Conservation (phyloP, 2,797 vertebrate genomes). For the Crocodylus rhombifer region DNA sequence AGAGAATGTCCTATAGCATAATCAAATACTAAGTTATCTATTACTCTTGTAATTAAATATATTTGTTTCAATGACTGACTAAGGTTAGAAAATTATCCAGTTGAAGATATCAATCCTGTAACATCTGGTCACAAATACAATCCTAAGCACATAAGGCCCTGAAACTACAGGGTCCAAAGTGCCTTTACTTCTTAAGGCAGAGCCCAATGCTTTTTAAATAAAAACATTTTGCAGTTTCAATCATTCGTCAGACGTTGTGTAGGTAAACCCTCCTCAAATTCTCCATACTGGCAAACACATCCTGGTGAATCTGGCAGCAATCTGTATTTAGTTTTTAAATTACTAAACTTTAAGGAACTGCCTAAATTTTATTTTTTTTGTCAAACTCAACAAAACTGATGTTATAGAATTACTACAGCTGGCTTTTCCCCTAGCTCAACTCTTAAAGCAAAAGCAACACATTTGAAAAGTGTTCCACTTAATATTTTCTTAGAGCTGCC, state of each 20-base stretch:
- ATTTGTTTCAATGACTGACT: not conserved
- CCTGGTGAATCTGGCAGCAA: not conserved
- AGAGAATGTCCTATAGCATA: not conserved
- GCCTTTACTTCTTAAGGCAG: not conserved
- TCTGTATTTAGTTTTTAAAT: too few species aligned
- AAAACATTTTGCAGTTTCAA: not conserved
- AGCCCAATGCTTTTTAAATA: not conserved
- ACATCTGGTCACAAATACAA: not conserved
- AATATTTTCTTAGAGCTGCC: not conserved
- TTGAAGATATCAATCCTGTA: not conserved
- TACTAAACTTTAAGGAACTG: too few species aligned
- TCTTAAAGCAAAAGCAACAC: not conserved
- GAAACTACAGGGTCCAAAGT: not conserved
- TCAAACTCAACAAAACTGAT: too few species aligned
- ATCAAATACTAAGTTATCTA: not conserved
- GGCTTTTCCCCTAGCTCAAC: not conserved
- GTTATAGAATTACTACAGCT: too few species aligned
- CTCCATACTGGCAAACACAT: not conserved
- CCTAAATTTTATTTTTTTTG: too few species aligned
- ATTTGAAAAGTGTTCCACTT: not conserved
- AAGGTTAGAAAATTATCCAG: not conserved
- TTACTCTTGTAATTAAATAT: not conserved
- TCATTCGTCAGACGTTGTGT: not conserved
- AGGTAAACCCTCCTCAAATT: not conserved
- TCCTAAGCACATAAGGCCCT: not conserved